phyloP scores from a whole-genome alignment of 1,140 invertebrate species.

The Tribolium castaneum region DNA sequence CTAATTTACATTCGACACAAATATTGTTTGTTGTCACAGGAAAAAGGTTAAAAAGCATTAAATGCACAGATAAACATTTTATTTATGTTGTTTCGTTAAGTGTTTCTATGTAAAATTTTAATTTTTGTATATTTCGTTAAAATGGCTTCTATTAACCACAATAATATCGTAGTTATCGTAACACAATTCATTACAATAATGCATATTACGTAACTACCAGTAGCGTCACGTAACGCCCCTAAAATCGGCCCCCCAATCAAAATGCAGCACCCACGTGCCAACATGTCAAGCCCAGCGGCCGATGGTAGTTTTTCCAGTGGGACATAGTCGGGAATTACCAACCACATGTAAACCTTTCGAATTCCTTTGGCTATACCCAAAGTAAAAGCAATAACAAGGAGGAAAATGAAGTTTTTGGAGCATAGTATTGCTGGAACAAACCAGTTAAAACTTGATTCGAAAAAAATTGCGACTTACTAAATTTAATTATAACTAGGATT shows the following conservation, averaged over 20 bases:
- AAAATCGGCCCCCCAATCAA: conserved; percentile 56
- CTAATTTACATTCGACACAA: not conserved
- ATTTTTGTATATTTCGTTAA: not conserved
- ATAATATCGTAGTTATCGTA: conserved; percentile 61
- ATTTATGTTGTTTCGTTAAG: not conserved
- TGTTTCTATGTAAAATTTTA: not conserved
- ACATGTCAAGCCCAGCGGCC: conserved; percentile 72
- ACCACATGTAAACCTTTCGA: conserved; percentile 74
- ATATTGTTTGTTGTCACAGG: not conserved
- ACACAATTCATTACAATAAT: conserved; percentile 64
- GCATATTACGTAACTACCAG: conserved; percentile 61
- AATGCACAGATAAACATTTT: not conserved
- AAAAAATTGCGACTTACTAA: not conserved
- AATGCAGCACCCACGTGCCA: conserved; percentile 67
- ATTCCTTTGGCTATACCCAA: conserved; percentile 74
- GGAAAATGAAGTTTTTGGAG: conserved; percentile 31
- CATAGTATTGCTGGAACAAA: not conserved
- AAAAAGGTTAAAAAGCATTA: not conserved
- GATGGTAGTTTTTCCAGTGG: conserved; percentile 72
- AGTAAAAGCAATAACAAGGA: conserved; percentile 65
- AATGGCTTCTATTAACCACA: conserved; percentile 60
- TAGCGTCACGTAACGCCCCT: conserved; percentile 61
- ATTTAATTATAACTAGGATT: not conserved
- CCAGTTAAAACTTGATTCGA: not conserved
- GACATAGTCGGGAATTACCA: conserved; percentile 75